phyloP scores from a whole-genome alignment of 64 coral and sea anemone species.

The Hydrozoanthus tunicans region DNA sequence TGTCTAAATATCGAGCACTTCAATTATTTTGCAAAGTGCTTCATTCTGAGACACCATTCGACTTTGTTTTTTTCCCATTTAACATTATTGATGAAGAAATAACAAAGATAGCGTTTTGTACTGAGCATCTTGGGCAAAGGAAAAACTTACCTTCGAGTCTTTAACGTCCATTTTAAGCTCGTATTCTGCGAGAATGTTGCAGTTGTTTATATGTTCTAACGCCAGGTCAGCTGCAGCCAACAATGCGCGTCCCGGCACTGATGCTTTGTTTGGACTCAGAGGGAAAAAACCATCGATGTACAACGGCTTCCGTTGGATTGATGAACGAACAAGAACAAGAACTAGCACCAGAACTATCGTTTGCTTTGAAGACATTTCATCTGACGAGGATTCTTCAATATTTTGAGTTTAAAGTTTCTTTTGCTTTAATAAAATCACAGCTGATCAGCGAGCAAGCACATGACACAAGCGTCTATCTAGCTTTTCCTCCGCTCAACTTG shows the following conservation, averaged over 20 bases:
- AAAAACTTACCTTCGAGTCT: slow-evolving; percentile 70
- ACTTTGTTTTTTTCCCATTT: neutral
- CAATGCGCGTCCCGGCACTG: slow-evolving; percentile 71
- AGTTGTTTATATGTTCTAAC: slow-evolving; percentile 74
- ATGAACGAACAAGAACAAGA: neutral
- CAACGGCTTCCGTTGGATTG: slow-evolving; percentile 49
- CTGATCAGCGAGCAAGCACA: neutral
- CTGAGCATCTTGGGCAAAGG: too few relatives aligned
- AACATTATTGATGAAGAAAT: neutral
- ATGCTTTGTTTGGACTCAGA: slow-evolving; percentile 89
- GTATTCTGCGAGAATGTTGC: slow-evolving; percentile 55
- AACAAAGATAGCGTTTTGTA: neutral
- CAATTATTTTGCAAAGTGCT: neutral
- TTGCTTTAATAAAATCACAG: neutral
- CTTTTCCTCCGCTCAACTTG: neutral
- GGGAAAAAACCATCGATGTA: slow-evolving; percentile 86
- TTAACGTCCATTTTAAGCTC: slow-evolving; percentile 87
- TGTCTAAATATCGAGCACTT: neutral
- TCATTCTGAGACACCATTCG: neutral
- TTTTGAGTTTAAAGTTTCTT: neutral
- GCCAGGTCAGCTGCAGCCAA: slow-evolving; percentile 76
- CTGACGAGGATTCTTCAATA: neutral
- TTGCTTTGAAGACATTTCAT: slow-evolving; percentile 2
- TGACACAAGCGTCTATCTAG: neutral
- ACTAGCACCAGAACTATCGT: neutral